Conservation (phyloP, 1,140 invertebrate species). For the Drosophila navojoa region DNA sequence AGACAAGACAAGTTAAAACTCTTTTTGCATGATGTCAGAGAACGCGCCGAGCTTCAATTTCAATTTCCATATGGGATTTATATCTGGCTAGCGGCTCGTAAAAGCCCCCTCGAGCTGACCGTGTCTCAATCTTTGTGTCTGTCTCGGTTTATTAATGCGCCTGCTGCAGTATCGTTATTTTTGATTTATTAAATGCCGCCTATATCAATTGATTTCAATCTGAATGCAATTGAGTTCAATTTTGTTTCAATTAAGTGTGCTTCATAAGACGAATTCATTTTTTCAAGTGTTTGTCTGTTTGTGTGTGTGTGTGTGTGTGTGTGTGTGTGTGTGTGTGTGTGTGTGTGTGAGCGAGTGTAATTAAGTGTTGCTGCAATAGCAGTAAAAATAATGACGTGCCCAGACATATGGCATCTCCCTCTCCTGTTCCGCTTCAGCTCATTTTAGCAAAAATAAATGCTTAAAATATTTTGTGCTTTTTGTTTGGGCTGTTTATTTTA, state of each 20-base stretch:
- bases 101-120: background rate
- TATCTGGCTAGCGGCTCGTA: conserved; percentile 17
- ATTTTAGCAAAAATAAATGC: conserved; percentile 15
- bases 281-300: conserved; percentile 19
- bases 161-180: conserved; percentile 45
- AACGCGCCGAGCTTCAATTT: conserved; percentile 38
- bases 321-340: conserved; percentile 20
- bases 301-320: conserved; percentile 38
- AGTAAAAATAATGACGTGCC: conserved; percentile 57
- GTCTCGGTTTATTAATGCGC: conserved; percentile 17
- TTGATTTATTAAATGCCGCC: conserved; percentile 53
- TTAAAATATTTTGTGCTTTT: conserved; percentile 40
- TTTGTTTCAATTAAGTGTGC: conserved; percentile 67
- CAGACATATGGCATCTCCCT: conserved; percentile 25
- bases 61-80: conserved; percentile 45
- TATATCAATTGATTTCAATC: conserved; percentile 53
- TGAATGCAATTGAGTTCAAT: conserved; percentile 59
- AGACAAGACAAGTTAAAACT: conserved; percentile 22
- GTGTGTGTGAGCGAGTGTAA: conserved; percentile 44
- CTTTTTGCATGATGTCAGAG: conserved; percentile 47
- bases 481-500: conserved; percentile 51
- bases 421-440: conserved; percentile 68
- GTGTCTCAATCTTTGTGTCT: background rate
- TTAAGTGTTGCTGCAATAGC: conserved; percentile 52
- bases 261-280: conserved; percentile 77